A percentile compares a stretch with the other conserved stretches of the same genome.
These are phyloP conservation scores for Origma solitaria DNA, from an alignment of 2,113 vertebrate genomes.

Conservation along the genomic window DNA sequence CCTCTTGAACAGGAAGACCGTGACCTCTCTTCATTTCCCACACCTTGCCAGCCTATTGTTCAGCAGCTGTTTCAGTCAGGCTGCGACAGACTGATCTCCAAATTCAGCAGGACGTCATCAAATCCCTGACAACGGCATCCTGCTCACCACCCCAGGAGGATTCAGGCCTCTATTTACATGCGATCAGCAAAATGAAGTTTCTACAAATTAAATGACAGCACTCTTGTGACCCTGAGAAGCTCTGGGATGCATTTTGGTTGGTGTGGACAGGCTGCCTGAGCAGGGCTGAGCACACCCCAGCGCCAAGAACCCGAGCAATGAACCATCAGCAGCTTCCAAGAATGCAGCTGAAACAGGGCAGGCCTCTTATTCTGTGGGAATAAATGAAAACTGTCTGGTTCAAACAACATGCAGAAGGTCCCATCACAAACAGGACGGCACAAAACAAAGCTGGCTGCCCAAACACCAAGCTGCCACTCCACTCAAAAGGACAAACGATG, in stretches of 20 bases:
- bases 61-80: not conserved
- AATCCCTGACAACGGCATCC: not conserved
- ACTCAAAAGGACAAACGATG: fast-evolving
- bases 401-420: not conserved
- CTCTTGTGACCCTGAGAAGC: not conserved
- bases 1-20: not conserved
- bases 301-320: not conserved
- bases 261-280: not conserved
- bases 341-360: not conserved
- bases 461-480: not conserved
- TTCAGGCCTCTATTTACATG: not conserved
- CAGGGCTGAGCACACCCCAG: not conserved
- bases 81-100: not conserved
- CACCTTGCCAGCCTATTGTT: not conserved
- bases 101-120: not conserved
- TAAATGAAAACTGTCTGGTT: not conserved
- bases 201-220: not conserved
- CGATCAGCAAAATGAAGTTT: not conserved
- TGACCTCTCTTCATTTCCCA: not conserved
- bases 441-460: not conserved
- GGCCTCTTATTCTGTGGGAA: not conserved
- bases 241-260: not conserved
- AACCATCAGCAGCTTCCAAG: not conserved
- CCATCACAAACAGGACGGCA: not conserved
- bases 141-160: not conserved